These are phyloP conservation scores for Drosophila nasuta DNA, from an alignment of 1,140 invertebrate species.

Conservation along the genomic window DNA sequence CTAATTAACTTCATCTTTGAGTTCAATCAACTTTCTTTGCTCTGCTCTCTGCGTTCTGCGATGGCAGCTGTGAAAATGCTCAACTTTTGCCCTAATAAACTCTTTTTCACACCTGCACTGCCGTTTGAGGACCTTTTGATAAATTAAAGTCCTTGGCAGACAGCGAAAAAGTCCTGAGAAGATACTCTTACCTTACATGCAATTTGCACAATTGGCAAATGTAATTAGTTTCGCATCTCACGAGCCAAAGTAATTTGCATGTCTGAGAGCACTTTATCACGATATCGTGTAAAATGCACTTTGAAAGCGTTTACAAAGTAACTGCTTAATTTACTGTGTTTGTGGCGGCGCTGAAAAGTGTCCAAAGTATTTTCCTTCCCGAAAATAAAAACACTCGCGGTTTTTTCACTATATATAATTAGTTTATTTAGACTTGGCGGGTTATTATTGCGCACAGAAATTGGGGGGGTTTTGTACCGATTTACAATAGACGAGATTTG, in stretches of 20 bases:
- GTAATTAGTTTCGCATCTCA: constrained; percentile 34
- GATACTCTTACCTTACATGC: constrained; percentile 19
- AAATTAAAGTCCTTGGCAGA: not conserved
- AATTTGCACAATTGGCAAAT: constrained; percentile 3
- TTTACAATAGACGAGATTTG: too few relatives aligned
- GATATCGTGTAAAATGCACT: not conserved
- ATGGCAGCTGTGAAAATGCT: constrained; percentile 1
- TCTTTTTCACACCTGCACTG: constrained; percentile 19
- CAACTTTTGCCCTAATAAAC: constrained; percentile 13
- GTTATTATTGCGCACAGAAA: too few relatives aligned
- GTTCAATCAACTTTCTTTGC: constrained; percentile 29
- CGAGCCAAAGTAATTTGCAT: constrained; percentile 22
- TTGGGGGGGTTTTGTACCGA: too few relatives aligned
- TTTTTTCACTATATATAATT: too few relatives aligned
- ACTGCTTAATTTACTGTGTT: constrained; percentile 20
- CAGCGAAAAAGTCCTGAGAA: not conserved
- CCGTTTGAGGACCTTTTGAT: not conserved
- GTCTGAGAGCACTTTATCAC: constrained; percentile 7
- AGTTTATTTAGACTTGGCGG: too few relatives aligned
- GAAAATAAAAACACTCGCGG: too few relatives aligned
- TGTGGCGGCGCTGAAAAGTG: too few relatives aligned
- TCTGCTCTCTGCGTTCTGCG: not conserved
- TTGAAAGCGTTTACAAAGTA: not conserved
- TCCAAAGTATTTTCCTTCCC: too few relatives aligned
- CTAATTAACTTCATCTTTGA: constrained; percentile 18